A percentile compares a stretch with the other conserved stretches of the same genome.
Evolutionary conservation across 2,888 invertebrate genomes (phyloP).

Genomic region (Troglohyphantes excavatus): DNA sequence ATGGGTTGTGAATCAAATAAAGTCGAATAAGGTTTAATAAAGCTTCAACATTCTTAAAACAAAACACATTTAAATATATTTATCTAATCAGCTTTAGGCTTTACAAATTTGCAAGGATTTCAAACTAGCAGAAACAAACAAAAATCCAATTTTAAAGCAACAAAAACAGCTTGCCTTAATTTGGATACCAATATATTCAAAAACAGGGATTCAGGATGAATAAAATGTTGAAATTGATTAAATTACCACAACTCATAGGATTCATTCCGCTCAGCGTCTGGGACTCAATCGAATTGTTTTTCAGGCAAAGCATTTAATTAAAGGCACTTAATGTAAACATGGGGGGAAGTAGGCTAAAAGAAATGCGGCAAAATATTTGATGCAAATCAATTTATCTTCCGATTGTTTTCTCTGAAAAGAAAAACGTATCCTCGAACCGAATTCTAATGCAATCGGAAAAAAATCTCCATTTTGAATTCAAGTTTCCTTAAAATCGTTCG

Average conservation of each 20-base stretch:
- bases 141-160: too few relatives aligned
- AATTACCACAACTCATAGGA: constrained; percentile 1
- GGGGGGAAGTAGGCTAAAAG: background rate
- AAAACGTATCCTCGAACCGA: background rate
- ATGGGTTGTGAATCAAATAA: too few relatives aligned
- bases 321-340: constrained; percentile 49
- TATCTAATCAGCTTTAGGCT: too few relatives aligned
- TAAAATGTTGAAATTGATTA: constrained; percentile 5
- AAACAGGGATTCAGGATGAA: too few relatives aligned
- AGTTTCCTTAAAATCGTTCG: background rate
- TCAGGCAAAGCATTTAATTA: constrained; percentile 29
- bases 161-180: too few relatives aligned
- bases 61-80: too few relatives aligned
- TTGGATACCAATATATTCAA: too few relatives aligned
- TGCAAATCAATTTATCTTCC: constrained; percentile 60
- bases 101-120: too few relatives aligned
- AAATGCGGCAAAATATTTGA: constrained; percentile 29
- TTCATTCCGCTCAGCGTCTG: constrained; percentile 4
- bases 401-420: constrained; percentile 32
- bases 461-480: constrained; percentile 21
- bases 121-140: too few relatives aligned
- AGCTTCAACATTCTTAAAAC: too few relatives aligned
- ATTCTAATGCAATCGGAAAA: constrained; percentile 13
- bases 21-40: too few relatives aligned
- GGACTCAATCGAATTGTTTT: constrained; percentile 21